Evolutionary conservation across 2,888 invertebrate species (phyloP).

Genomic region (Cremastobaeus sp.): DNA sequence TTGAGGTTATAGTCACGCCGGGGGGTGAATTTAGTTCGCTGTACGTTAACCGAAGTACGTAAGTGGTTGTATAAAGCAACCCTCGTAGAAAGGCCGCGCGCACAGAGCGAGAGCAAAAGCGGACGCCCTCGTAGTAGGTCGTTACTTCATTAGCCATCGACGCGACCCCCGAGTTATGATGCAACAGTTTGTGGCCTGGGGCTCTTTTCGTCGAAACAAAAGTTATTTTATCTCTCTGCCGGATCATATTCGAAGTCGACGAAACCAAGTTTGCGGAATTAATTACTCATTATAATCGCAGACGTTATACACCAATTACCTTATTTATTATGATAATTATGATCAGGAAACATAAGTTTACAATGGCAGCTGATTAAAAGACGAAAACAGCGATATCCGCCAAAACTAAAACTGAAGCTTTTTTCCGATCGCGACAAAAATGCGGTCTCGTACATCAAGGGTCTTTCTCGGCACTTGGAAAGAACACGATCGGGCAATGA

Average conservation of each 20-base stretch:
- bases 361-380: too few relatives aligned
- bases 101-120: conserved; percentile 25
- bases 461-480: conserved; percentile 58
- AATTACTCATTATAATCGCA: too few relatives aligned
- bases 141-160: conserved; percentile 68
- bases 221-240: conserved; percentile 35
- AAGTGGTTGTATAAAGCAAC: conserved; percentile 67
- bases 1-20: conserved; percentile 61
- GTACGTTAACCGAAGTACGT: conserved; percentile 67
- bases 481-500: conserved; percentile 60
- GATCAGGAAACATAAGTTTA: background rate
- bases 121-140: conserved; percentile 58
- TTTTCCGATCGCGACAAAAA: conserved; percentile 43
- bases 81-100: conserved; percentile 61
- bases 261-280: too few relatives aligned
- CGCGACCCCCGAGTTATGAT: conserved; percentile 69
- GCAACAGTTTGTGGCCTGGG: conserved; percentile 75
- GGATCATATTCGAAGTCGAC: too few relatives aligned
- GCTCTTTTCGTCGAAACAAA: conserved; percentile 52
- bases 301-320: too few relatives aligned
- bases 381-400: background rate
- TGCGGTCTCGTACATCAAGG: conserved; percentile 53
- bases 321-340: too few relatives aligned
- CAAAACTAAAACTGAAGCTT: background rate
- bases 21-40: conserved; percentile 68